Base-by-base conservation (phyloP, 2,888 invertebrate genomes). In the Chouioia cunea region DNA sequence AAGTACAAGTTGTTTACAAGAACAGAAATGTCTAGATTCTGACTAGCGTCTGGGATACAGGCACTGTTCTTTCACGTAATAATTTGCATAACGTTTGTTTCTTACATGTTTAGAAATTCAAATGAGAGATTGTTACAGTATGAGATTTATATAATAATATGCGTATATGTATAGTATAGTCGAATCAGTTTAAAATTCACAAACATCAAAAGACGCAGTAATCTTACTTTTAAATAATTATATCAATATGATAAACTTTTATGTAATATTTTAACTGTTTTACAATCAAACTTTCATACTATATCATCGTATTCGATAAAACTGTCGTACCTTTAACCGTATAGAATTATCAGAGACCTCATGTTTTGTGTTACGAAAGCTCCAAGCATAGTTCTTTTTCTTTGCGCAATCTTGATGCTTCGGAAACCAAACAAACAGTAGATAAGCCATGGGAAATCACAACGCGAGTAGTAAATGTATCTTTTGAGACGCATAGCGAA, bases 11-110 rank as follows among this genome's bases (percentile, higher is more conserved):
- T 44, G 23, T 44, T 14, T 2, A 44, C 12, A 56, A 53, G 48
- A 54, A 57, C 66, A 64, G 20, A 78, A 71, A 52, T 52, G 65
- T 70, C 75, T 77, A 78, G 74, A 69, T 76, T 72, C 81, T 70
- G 73, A 76, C 81, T 82, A 81, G 79, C 79, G 76, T 82, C 79
- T 81, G 79, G 77, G 79, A 78, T 80, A 78, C 83, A 83, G 83
- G 83, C 83, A 83, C 83, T 82, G 81, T 81, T 82, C 79, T 79
- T 80, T 82, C 79, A 79, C 80, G 80, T 76, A 80, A 77, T 79
- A 76, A 79, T 36, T 10, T 36, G 6, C 36, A 36, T 77, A 76
- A 75, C 74, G 74, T 75, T 75, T 75, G 57, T 76, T 70, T 76
- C 75, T 76, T 74, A 62, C 71, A 73, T 75, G 36, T 53, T 76